phyloP scores from a whole-genome alignment of 1,140 invertebrate genomes.

The Triops cancriformis region DNA sequence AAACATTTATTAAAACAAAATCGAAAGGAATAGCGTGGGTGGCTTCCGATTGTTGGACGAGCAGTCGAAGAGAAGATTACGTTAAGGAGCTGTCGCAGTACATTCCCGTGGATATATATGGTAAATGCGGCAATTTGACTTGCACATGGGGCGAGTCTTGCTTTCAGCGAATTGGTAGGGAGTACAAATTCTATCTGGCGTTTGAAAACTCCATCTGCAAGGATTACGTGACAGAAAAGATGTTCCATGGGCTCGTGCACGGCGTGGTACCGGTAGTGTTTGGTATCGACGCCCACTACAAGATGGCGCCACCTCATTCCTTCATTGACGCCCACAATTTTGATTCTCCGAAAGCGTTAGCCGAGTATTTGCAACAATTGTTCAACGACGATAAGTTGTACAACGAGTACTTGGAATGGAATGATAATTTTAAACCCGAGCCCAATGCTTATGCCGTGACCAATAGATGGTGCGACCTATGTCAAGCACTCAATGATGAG shows the following conservation, averaged over 20 bases:
- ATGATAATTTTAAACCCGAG: conserved; percentile 26
- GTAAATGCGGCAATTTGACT: conserved; percentile 47
- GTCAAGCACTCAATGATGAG: conserved; percentile 30
- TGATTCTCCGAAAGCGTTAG: conserved; percentile 46
- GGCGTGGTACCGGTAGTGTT: conserved; percentile 59
- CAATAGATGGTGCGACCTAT: conserved; percentile 30
- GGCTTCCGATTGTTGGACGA: conserved; percentile 53
- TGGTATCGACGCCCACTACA: conserved; percentile 49
- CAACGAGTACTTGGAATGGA: conserved; percentile 44
- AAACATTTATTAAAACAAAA: neutral
- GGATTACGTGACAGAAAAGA: conserved; percentile 40
- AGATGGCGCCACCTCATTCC: conserved; percentile 52
- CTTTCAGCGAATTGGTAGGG: conserved; percentile 20
- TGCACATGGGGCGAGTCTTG: conserved; percentile 34
- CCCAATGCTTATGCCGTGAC: conserved; percentile 24
- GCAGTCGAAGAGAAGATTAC: conserved; percentile 47
- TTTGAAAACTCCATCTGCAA: conserved; percentile 39
- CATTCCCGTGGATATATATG: conserved; percentile 57
- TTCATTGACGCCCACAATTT: conserved; percentile 53
- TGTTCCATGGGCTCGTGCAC: conserved; percentile 31
- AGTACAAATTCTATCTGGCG: conserved; percentile 37
- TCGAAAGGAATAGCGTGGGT: conserved; percentile 47
- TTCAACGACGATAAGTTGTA: conserved; percentile 40
- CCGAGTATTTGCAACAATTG: conserved; percentile 39
- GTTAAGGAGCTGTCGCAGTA: conserved; percentile 46